Evolutionary conservation across 2,888 invertebrate genomes (phyloP).

Genomic region (Orchestes rusci): DNA sequence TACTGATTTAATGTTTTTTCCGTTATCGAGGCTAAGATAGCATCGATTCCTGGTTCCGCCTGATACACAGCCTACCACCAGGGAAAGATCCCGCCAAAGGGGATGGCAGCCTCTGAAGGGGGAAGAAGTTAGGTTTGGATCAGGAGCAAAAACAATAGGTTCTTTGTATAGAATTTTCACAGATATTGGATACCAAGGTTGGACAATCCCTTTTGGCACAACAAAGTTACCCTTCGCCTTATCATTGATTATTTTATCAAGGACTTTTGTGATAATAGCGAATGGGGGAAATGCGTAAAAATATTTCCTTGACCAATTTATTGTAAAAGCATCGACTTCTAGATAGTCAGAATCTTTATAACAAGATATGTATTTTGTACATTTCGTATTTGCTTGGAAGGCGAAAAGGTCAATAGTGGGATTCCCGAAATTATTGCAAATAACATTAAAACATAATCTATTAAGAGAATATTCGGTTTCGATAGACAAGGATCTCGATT

Average conservation of each 20-base stretch:
- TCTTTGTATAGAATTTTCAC: constrained; percentile 2
- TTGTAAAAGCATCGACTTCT: constrained; percentile 9
- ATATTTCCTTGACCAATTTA: constrained; percentile 2
- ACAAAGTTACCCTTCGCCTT: constrained; percentile 7
- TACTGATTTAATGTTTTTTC: no score
- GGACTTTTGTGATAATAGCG: constrained; percentile 5
- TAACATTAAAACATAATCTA: neutral
- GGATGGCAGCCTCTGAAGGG: constrained; percentile 6
- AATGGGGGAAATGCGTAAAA: constrained; percentile 19
- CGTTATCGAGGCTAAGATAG: no score
- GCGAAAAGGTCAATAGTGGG: constrained; percentile 18
- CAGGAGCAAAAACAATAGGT: constrained; percentile 5
- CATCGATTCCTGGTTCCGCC: no score
- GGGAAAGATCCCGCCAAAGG: constrained; percentile 9
- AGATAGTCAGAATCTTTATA: constrained; percentile 10
- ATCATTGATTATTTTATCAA: constrained; percentile 12
- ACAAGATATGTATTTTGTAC: constrained; percentile 15
- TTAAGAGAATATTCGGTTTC: constrained; percentile 9
- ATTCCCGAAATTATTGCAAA: constrained; percentile 5
- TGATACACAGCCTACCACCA: constrained; percentile 12
- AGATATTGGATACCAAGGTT: constrained; percentile 2
- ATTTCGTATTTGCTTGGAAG: constrained; percentile 13
- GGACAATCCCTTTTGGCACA: neutral
- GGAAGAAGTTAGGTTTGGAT: neutral
- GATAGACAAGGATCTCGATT: constrained; percentile 6